Evolutionary conservation across 2,797 vertebrate genomes (phyloP).

Genomic region (Sebastes taczanowskii): DNA sequence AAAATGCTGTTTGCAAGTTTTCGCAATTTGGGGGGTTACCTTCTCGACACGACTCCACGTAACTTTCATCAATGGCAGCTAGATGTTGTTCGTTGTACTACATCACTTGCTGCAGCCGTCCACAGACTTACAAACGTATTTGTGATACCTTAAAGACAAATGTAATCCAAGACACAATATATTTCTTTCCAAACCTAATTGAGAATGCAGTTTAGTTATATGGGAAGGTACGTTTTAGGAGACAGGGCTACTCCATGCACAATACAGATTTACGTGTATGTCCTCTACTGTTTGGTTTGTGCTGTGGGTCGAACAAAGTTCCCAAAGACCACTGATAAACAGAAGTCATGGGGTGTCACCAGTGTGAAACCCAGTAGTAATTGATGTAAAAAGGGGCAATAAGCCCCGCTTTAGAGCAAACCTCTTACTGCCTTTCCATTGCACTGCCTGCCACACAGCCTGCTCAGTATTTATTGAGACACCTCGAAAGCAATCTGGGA

Average conservation of each 20-base stretch:
- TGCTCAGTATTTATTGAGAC: conserved; percentile 83
- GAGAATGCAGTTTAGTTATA: no score
- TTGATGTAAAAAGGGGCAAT: conserved; percentile 68
- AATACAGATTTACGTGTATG: not conserved
- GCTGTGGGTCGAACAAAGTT: conserved; percentile 1
- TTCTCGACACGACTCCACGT: no score
- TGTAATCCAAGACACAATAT: no score
- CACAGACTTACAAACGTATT: no score
- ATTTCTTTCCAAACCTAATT: no score
- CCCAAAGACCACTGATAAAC: conserved; percentile 18
- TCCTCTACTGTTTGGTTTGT: not conserved
- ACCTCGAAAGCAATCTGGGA: conserved; percentile 80
- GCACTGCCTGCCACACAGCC: conserved; percentile 54
- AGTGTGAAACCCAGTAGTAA: conserved; percentile 50
- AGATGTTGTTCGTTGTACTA: no score
- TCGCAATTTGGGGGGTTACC: no score
- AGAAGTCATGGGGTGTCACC: conserved; percentile 41
- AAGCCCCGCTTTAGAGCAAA: conserved; percentile 53
- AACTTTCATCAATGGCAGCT: no score
- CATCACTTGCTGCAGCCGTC: no score
- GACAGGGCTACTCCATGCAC: not conserved
- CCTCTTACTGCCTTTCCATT: conserved; percentile 41
- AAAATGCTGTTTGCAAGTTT: no score
- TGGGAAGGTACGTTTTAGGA: no score
- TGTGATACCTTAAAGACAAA: no score